These are phyloP conservation scores for Enteromius viviparus DNA, from an alignment of 2,797 vertebrate species.

Conservation along the genomic window DNA sequence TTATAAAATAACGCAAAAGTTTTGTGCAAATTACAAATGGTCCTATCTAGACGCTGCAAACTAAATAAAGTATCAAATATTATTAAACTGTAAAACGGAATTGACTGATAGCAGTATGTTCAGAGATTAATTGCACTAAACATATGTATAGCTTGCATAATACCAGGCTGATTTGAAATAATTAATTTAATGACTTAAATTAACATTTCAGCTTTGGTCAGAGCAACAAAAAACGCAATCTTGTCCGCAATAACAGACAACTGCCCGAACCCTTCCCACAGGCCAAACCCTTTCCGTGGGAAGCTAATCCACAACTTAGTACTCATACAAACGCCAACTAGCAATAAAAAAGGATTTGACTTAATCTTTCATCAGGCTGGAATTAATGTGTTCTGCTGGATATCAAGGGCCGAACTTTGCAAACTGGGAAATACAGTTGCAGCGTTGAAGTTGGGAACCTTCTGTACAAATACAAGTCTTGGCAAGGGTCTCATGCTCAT, in stretches of 20 bases:
- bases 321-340: conserved; percentile 27
- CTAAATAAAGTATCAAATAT: background rate
- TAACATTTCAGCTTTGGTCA: background rate
- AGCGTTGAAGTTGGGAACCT: conserved; percentile 25
- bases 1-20: background rate
- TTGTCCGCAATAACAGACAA: background rate
- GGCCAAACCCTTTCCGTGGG: conserved; percentile 12
- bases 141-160: background rate
- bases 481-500: background rate
- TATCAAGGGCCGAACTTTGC: background rate
- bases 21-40: background rate
- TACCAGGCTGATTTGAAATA: background rate
- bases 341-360: conserved; percentile 30
- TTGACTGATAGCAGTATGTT: background rate
- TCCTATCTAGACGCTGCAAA: background rate
- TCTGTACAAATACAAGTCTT: conserved; percentile 32
- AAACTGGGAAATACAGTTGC: conserved; percentile 14
- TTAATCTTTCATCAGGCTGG: conserved; percentile 32
- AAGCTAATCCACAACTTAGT: conserved; percentile 29
- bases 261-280: background rate
- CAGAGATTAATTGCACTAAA: background rate
- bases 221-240: background rate
- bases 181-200: background rate
- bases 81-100: background rate
- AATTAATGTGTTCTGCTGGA: conserved; percentile 24